A percentile compares a stretch with the other conserved stretches of the same genome.
Conservation (phyloP, 1,140 invertebrate species). For the Plodia interpunctella region DNA sequence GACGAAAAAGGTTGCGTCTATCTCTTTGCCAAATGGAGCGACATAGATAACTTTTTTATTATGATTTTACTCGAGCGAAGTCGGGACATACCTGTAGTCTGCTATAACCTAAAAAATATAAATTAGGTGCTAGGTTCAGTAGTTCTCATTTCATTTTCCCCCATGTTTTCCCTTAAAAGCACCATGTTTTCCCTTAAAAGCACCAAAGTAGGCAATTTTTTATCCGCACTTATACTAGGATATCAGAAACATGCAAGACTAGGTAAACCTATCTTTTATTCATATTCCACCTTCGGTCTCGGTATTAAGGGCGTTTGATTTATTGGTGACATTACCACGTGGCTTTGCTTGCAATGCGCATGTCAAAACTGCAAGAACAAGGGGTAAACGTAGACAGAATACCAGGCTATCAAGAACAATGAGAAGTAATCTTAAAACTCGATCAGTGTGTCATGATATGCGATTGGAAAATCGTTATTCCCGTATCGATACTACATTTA, state of each 20-base stretch:
- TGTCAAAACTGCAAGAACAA: slow-evolving; percentile 13
- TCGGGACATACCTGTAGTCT: too few species aligned
- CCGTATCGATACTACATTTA: too few species aligned
- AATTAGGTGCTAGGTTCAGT: too few species aligned
- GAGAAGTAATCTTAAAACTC: background rate
- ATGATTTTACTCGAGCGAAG: too few species aligned
- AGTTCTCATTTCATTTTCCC: too few species aligned
- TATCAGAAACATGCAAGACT: background rate
- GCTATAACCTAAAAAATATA: too few species aligned
- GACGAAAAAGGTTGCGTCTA: too few species aligned
- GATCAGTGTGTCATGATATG: slow-evolving; percentile 8
- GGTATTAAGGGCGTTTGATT: background rate
- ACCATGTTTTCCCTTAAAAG: too few species aligned
- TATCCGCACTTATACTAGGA: background rate
- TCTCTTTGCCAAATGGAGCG: too few species aligned
- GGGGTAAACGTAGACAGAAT: slow-evolving; percentile 10
- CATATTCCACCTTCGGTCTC: background rate
- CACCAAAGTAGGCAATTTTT: background rate
- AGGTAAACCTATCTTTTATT: too few species aligned
- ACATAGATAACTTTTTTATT: too few species aligned
- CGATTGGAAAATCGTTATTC: background rate
- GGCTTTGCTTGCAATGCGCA: slow-evolving; percentile 6
- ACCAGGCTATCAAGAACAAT: slow-evolving; percentile 18
- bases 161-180: too few species aligned
- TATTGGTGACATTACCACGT: slow-evolving; percentile 2